These are phyloP conservation scores for Parasteatoda tepidariorum DNA, from an alignment of 1,140 invertebrate species.

Conservation along the genomic window DNA sequence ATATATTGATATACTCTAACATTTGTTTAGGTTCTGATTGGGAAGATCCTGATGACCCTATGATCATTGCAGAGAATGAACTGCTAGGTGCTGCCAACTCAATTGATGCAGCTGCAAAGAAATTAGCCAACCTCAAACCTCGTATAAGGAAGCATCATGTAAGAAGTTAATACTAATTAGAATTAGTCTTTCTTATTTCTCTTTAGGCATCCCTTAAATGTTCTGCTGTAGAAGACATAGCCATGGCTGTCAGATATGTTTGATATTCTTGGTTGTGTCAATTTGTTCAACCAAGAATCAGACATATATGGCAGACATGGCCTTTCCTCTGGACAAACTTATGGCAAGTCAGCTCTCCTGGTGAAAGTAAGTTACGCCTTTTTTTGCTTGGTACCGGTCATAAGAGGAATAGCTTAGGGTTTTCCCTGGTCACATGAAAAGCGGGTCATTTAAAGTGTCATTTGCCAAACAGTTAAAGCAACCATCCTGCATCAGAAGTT, in stretches of 20 bases:
- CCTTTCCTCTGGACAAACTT: background rate
- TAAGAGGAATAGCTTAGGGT: too few relatives aligned
- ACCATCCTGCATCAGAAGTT: too few relatives aligned
- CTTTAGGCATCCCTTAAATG: background rate
- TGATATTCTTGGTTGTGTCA: constrained; percentile 99
- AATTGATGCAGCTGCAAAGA: constrained; percentile 97
- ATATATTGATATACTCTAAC: too few relatives aligned
- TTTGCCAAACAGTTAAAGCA: too few relatives aligned
- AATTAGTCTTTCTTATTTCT: background rate
- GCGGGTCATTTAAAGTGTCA: too few relatives aligned
- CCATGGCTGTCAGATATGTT: constrained; percentile 94
- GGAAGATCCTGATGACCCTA: constrained; percentile 97
- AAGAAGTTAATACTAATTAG: constrained; percentile 1
- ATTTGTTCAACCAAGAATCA: constrained; percentile 94
- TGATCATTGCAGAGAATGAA: constrained; percentile 98
- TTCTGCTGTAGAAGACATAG: background rate
- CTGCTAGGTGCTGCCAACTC: constrained; percentile 96
- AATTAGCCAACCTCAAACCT: constrained; percentile 90
- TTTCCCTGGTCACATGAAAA: too few relatives aligned
- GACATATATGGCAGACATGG: constrained; percentile 81
- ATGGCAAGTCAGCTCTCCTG: background rate
- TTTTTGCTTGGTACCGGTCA: too few relatives aligned
- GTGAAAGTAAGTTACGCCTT: background rate
- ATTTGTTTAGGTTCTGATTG: constrained; percentile 86
- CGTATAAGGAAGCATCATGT: constrained; percentile 67